Base-by-base conservation (phyloP, 1,140 invertebrate species). In the Apolygus lucorum region DNA sequence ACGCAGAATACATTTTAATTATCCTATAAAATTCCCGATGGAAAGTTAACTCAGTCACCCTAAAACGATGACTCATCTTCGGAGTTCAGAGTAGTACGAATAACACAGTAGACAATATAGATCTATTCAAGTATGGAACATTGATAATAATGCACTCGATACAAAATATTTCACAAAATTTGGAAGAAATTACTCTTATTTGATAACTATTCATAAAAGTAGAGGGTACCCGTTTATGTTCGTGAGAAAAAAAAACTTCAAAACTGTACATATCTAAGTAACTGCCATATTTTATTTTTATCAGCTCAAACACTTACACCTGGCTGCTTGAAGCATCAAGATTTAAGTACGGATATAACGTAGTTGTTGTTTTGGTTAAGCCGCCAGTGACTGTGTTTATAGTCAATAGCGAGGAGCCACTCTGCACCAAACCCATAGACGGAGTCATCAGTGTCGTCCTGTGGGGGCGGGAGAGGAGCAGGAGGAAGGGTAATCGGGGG, bases 291-390 rank as follows among this genome's bases (percentile, higher is more conserved):
- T 17, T 59, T 59, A 13, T 17, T 17, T 59, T 11, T 14, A 42
- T 24, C 54, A 59, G 54, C 54, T 59, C 54, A 59, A 59, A 59
- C 54, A 59, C 54, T 59, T 59, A 59, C 54, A 66, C 64, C 64
- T 25, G 64, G 27, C 29, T 66, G 64, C 64, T 66, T 66, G 26
- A 69, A 69, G 62, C 67, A 74, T 74, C 73, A 74, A 59, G 73
- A 73, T 28, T 74, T 74, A 73, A 74, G 73, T 73, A 74, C 69
- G 25, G 73, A 73, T 69, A 74, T 73, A 34, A 74, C 72, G 27
- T 72, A 73, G 26, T 72, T 68, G 42, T 72, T 72, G 21, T 67
- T 63, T 24, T 63, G 59, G 26, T 67, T 49, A 22, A 70, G 49
- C 24, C 63, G 28, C 54, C 72, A 70, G 14, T 59, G 25, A 59